phyloP scores from a whole-genome alignment of 2,888 invertebrate genomes.

The Cantharis lateralis region DNA sequence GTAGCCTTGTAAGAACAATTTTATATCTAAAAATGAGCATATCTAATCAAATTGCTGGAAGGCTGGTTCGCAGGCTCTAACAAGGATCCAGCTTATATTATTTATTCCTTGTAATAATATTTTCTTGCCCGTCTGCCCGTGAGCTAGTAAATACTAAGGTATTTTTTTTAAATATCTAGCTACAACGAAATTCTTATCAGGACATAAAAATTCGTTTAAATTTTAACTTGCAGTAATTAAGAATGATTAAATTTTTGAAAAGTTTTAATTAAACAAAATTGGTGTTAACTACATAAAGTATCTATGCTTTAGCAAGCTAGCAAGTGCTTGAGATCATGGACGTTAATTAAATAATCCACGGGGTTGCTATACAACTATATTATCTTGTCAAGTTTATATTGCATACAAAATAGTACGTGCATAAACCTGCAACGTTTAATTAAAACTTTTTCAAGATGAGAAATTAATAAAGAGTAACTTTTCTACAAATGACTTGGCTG shows the following conservation, averaged over 20 bases:
- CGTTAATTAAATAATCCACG: conserved; percentile 12
- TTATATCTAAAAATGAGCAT: too few relatives aligned
- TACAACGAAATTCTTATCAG: background rate
- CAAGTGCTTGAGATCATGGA: conserved; percentile 5
- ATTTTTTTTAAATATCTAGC: background rate
- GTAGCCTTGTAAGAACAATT: too few relatives aligned
- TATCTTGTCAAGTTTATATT: background rate
- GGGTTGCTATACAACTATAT: background rate
- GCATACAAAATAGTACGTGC: background rate
- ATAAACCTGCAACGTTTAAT: background rate
- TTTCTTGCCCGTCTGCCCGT: too few relatives aligned
- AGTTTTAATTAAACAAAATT: background rate
- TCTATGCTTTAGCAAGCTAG: conserved; percentile 4
- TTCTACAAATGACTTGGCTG: background rate
- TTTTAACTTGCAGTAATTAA: background rate
- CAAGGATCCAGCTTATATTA: too few relatives aligned
- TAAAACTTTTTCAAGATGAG: background rate
- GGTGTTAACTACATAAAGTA: background rate
- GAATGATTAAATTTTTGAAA: background rate
- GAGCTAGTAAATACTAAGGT: too few relatives aligned
- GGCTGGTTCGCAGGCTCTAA: too few relatives aligned
- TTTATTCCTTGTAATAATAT: too few relatives aligned
- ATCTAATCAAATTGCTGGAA: too few relatives aligned
- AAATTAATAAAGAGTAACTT: background rate
- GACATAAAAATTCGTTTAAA: background rate